Conservation (phyloP, 2,113 vertebrate genomes). For the Mixornis gularis region DNA sequence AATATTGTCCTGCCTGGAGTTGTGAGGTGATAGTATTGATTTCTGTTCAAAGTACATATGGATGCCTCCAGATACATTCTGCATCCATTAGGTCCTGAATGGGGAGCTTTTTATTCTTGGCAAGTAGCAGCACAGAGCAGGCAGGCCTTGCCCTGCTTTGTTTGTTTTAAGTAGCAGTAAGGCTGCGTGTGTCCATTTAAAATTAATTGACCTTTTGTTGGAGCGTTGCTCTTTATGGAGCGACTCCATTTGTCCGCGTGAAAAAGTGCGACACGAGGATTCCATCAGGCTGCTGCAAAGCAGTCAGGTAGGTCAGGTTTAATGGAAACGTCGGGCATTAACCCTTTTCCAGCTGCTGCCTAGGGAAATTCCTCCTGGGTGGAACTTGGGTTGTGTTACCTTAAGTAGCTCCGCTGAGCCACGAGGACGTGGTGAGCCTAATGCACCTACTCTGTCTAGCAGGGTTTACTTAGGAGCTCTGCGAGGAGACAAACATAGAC, state of each 20-base stretch:
- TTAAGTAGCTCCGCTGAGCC: neutral
- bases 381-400: constrained; percentile 10
- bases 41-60: constrained; percentile 10
- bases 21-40: constrained; percentile 37
- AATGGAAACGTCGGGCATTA: constrained; percentile 71
- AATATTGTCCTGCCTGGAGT: constrained; percentile 4
- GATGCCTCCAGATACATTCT: constrained; percentile 10
- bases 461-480: constrained; percentile 18
- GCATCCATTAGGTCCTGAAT: constrained; percentile 13
- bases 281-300: constrained; percentile 36
- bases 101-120: constrained; percentile 52
- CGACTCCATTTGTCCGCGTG: constrained; percentile 60
- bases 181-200: constrained; percentile 17
- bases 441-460: neutral
- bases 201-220: constrained; percentile 62
- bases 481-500: neutral
- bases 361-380: constrained; percentile 31
- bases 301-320: constrained; percentile 67
- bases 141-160: neutral
- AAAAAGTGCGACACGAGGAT: constrained; percentile 57
- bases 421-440: neutral
- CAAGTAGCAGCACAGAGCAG: constrained; percentile 23
- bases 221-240: neutral
- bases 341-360: constrained; percentile 65
- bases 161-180: constrained; percentile 22